Conservation (phyloP, 2,113 vertebrate species). For the Cephalophus harveyi region DNA sequence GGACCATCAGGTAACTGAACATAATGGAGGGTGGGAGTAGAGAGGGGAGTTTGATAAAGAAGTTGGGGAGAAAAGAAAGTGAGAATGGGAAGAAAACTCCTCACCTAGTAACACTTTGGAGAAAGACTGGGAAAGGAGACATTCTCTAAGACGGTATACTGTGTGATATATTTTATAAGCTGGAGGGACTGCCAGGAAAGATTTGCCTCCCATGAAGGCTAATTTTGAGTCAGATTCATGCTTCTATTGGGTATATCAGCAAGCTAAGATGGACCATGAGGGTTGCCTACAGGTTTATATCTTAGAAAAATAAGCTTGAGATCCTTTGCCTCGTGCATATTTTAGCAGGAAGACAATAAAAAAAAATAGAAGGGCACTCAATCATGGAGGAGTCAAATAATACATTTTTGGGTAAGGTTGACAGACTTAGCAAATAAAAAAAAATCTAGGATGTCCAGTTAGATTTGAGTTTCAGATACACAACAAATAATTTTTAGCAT, state of each 20-base stretch:
- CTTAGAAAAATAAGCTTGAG: not conserved
- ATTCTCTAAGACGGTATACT: not conserved
- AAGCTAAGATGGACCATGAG: not conserved
- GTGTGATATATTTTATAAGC: not conserved
- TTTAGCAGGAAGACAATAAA: not conserved
- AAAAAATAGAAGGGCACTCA: not conserved
- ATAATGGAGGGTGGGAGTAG: no score
- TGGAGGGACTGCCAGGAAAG: not conserved
- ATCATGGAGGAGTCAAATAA: not conserved
- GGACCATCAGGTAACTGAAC: not conserved
- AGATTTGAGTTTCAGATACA: slow-evolving; percentile 21
- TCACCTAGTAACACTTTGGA: not conserved
- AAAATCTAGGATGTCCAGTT: not conserved
- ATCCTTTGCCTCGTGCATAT: not conserved
- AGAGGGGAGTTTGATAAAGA: not conserved
- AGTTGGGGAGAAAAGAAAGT: not conserved
- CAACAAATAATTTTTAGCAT: not conserved
- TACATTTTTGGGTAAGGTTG: not conserved
- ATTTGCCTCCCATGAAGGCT: not conserved
- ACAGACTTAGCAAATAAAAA: not conserved
- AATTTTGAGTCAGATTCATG: not conserved
- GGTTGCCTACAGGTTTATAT: not conserved
- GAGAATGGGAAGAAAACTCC: not conserved
- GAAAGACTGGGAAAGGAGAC: not conserved
- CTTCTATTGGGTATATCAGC: not conserved